Percentiles rank a stretch among this genome's conserved stretches.
Evolutionary conservation across 2,797 vertebrate genomes (phyloP).

Genomic region (Sibirionetta formosa): DNA sequence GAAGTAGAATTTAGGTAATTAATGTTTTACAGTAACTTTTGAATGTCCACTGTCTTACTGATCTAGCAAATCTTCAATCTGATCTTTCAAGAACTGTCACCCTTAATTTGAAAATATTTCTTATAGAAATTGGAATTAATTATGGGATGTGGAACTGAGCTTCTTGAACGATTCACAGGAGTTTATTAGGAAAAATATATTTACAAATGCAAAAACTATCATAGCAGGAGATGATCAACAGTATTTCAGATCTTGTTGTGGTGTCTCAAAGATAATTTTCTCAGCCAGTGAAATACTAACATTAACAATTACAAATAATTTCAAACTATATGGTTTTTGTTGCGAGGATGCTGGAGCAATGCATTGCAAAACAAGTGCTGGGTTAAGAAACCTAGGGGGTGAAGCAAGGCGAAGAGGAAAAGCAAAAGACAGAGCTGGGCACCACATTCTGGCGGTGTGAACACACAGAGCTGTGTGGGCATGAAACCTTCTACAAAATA

Average conservation of each 20-base stretch:
- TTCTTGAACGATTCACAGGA: neutral
- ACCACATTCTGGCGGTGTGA: neutral
- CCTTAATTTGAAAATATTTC: constrained; percentile 5
- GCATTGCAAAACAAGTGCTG: neutral
- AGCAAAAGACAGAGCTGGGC: neutral
- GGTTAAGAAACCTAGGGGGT: neutral
- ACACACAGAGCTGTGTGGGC: neutral
- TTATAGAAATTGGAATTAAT: neutral
- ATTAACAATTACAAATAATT: neutral
- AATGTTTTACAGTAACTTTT: neutral
- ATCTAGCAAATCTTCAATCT: neutral
- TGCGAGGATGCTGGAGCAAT: no score
- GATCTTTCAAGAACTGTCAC: neutral
- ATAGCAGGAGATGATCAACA: neutral
- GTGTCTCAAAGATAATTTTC: neutral
- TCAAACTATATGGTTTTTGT: neutral
- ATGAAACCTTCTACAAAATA: neutral
- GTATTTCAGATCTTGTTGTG: neutral
- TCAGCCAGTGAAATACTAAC: neutral
- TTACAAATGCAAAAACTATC: neutral
- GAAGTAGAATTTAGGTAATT: neutral
- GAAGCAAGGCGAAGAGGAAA: neutral
- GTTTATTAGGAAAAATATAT: neutral
- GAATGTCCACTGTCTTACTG: neutral
- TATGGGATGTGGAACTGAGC: neutral